Evolutionary conservation across 2,797 vertebrate species (phyloP).

Genomic region (Neomorphus geoffroyi): DNA sequence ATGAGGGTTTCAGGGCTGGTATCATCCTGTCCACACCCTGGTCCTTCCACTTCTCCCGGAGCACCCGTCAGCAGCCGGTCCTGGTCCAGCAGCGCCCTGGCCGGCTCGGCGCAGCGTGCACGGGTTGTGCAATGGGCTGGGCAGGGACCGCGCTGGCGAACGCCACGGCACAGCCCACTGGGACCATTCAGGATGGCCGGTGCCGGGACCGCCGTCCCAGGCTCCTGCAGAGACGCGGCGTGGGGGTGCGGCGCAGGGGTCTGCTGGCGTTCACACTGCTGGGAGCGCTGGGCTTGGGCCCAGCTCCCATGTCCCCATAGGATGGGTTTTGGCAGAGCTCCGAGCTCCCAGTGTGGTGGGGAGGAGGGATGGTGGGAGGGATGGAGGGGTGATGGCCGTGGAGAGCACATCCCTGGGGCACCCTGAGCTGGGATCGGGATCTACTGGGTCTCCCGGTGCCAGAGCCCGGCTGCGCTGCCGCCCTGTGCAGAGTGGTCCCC

Average conservation of each 20-base stretch:
- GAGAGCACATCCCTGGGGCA: background rate
- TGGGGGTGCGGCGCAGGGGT: background rate
- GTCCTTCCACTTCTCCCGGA: accelerated
- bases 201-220: background rate
- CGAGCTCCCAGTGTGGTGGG: background rate
- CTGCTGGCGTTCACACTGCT: background rate
- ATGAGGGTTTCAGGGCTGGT: background rate
- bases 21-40: background rate
- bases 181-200: background rate
- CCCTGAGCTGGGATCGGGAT: background rate
- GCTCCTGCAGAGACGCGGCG: background rate
- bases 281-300: background rate
- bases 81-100: background rate
- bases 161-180: background rate
- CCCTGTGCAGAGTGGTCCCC: accelerated
- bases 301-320: background rate
- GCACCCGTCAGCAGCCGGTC: background rate
- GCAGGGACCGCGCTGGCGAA: background rate
- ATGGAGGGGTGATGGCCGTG: background rate
- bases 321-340: background rate
- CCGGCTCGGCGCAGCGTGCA: background rate
- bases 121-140: conserved; percentile 5
- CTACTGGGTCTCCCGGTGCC: background rate
- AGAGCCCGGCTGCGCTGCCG: background rate
- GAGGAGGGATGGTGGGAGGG: background rate